Base-by-base conservation (phyloP, 2,113 vertebrate genomes). In the Pelecanus crispus region DNA sequence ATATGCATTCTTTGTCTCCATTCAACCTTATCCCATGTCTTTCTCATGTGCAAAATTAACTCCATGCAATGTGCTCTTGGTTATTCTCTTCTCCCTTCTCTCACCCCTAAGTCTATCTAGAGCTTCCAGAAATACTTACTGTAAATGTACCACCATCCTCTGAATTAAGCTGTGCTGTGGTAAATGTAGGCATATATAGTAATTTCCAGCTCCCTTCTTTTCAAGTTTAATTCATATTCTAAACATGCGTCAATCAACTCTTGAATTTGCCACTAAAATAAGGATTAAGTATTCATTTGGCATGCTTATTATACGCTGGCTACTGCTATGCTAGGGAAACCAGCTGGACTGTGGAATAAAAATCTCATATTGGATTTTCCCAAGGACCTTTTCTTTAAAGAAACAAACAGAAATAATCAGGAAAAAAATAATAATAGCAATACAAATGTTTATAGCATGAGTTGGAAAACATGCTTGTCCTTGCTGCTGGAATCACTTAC, bases 251-350 rank as follows among this genome's bases (percentile, higher is more conserved):
- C 62, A 71, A 81, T 4, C 20, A 86, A 26, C 29, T 90, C 38
- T 88, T 65, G 53, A 77, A 80, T 97, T 97, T 97, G 65, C 45
- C 83, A 92, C 84, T 97, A 89, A 97, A 96, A 88, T 94, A 94
- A 95, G 45, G 73, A 93, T 94, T 97, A 97, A 96, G 25, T 95
- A 85, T 86, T 94, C 45, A 85, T 91, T 95, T 97, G 95, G 81
- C 86, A 92, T 94, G 56, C n/a, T 93, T 93, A 90, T 96, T 67
- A 66, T 90, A 95, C 7, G 4, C 56, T 95, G 87, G 61, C 59
- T 95, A 94, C 21, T 86, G 14, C 81, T 94, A 40, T 95, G 88
- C 81, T 50, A 86, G 36, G 40, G 31, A 77, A 97, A 86, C 49
- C 47, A 97, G 70, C 82, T 97, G 61, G 78, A 88, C 49, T 67